These are phyloP conservation scores for Eudasyphora cyanicolor DNA, from an alignment of 2,888 invertebrate species.

Conservation along the genomic window DNA sequence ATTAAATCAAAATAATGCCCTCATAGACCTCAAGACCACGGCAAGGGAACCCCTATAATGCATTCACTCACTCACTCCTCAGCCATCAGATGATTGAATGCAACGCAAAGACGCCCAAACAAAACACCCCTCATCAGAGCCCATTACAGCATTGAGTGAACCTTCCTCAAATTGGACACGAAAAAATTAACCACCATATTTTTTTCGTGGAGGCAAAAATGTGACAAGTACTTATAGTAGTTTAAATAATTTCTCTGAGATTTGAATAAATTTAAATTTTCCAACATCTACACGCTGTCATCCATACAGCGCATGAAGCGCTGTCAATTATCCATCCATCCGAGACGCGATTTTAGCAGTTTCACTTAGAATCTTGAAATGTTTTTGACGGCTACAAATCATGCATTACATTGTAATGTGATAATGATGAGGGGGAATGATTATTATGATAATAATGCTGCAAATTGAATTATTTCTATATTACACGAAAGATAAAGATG, in stretches of 20 bases:
- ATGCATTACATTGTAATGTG: not conserved
- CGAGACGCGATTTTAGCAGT: not conserved
- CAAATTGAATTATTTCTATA: not conserved
- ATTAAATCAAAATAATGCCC: constrained; percentile 8
- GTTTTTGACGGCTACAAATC: constrained; percentile 16
- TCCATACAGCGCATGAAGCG: too few species aligned
- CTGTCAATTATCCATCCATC: not conserved
- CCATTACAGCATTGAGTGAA: not conserved
- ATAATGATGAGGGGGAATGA: not conserved
- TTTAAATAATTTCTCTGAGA: not conserved
- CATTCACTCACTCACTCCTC: not conserved
- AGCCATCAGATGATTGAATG: not conserved
- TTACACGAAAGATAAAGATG: not conserved
- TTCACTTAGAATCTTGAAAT: constrained; percentile 5
- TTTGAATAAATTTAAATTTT: not conserved
- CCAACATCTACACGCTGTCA: not conserved
- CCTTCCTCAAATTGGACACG: not conserved
- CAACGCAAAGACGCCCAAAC: too few species aligned
- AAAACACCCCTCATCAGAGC: not conserved
- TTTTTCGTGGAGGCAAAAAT: not conserved
- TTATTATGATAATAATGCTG: not conserved
- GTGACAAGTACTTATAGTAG: not conserved
- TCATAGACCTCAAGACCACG: not conserved
- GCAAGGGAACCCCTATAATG: constrained; percentile 27
- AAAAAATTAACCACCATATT: not conserved